These are phyloP conservation scores for Chironomus striatipennis DNA, from an alignment of 1,140 invertebrate species.

Conservation along the genomic window DNA sequence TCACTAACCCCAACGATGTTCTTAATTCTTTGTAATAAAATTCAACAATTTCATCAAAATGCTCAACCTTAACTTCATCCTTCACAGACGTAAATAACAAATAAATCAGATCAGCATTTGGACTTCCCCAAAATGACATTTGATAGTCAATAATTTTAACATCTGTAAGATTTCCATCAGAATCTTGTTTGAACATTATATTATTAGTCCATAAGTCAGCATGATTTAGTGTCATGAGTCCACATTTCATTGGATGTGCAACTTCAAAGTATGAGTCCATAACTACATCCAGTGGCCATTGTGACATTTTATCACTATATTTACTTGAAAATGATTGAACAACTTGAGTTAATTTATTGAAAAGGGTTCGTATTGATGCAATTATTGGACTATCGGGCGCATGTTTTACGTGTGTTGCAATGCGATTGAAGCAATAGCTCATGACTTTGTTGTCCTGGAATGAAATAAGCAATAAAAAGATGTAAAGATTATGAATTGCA, in stretches of 20 bases:
- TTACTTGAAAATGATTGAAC: not conserved
- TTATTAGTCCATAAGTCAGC: constrained; percentile 60
- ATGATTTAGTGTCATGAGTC: constrained; percentile 31
- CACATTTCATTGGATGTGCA: not conserved
- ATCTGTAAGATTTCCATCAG: constrained; percentile 38
- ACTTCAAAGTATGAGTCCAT: not conserved
- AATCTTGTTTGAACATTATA: constrained; percentile 51
- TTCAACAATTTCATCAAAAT: not conserved
- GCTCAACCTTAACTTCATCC: not conserved
- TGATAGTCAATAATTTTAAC: not conserved
- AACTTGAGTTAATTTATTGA: not conserved
- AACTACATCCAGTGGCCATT: not conserved
- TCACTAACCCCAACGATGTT: not conserved
- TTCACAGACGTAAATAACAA: not conserved
- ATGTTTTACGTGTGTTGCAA: not conserved
- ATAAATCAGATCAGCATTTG: not conserved
- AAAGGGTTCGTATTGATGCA: not conserved
- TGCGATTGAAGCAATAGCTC: too few relatives aligned
- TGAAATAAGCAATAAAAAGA: too few relatives aligned
- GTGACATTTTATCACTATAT: not conserved
- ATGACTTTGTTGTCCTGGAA: too few relatives aligned
- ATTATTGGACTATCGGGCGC: not conserved
- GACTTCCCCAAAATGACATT: not conserved
- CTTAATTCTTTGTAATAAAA: not conserved
- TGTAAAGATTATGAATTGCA: too few relatives aligned